Evolutionary conservation across 2,797 vertebrate genomes (phyloP), one percentile per base, ranked within the genome.

Genomic region (Agapornis canus): DNA sequence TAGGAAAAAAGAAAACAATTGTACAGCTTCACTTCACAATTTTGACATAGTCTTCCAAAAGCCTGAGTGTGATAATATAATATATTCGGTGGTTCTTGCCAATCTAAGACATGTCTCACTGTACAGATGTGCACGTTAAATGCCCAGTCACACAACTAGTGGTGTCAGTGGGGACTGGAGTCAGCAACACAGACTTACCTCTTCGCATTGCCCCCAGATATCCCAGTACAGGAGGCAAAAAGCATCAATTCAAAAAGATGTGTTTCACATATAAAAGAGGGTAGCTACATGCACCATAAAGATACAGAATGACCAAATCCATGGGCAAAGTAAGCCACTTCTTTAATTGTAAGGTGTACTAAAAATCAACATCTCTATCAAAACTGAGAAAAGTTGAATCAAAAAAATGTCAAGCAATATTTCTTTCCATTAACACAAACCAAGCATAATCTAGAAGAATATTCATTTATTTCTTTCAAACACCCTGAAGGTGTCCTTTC

Each of bases 371-470:
- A 71, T 29, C 68, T 80, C 51, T 85, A 91, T 63, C 91, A 96
- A 93, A 96, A 89, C 90, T 51, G 60, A 29, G 79, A 95, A 83
- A 45, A 86, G 66, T 66, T 65, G 61, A 81, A 80, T 88, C 70
- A 14, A 95, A 95, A 91, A 92, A 94, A 92, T 23, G 81, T 73
- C 94, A 49, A 94, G 39, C 47, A 90, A 35, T 86, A 93, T 94
- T 97, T 94, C 96, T 85, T 97, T 97, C 97, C 92, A 96, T 82
- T 93, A 97, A 86, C 54, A 97, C 75, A 95, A 96, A 57, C 85
- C 80, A 96, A 93, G 78, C 43, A 64, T 26, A 87, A 76, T 65
- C 23, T 82, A 60, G 25, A 93, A 94, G 93, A 95, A 93, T 89
- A 88, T 77, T 95, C 60, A 89, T 90, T 96, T 97, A 83, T 93